Conservation (phyloP, 1,140 invertebrate species). For the Antheraea mylitta region DNA sequence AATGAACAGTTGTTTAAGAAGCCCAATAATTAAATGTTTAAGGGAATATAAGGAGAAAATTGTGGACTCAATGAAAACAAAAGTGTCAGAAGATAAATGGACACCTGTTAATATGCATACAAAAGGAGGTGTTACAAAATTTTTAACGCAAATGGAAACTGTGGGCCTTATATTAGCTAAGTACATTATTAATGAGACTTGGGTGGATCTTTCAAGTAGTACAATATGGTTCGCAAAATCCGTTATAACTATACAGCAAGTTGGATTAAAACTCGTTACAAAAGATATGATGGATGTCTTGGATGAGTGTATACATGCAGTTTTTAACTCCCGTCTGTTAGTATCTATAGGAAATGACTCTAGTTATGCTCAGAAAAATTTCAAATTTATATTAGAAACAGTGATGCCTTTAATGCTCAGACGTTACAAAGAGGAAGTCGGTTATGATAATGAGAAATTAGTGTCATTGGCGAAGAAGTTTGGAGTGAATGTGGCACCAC, state of each 20-base stretch:
- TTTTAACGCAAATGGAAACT: slow-evolving; percentile 73
- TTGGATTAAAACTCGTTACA: slow-evolving; percentile 72
- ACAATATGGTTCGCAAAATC: slow-evolving; percentile 78
- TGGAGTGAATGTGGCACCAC: slow-evolving; percentile 62
- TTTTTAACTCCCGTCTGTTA: slow-evolving; percentile 70
- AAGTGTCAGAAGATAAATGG: slow-evolving; percentile 76
- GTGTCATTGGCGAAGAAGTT: slow-evolving; percentile 68
- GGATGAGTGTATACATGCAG: slow-evolving; percentile 70
- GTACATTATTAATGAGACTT: slow-evolving; percentile 77
- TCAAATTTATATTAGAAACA: slow-evolving; percentile 74
- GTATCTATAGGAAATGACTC: slow-evolving; percentile 66
- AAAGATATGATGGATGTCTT: slow-evolving; percentile 75
- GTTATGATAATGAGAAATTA: slow-evolving; percentile 75
- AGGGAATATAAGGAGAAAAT: slow-evolving; percentile 74
- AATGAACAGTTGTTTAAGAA: slow-evolving; percentile 88
- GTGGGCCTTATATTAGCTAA: slow-evolving; percentile 76
- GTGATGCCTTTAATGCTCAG: slow-evolving; percentile 72
- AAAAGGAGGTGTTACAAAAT: slow-evolving; percentile 73
- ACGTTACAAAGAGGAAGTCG: slow-evolving; percentile 70
- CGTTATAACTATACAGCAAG: slow-evolving; percentile 69
- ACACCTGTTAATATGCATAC: slow-evolving; percentile 76
- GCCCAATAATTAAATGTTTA: slow-evolving; percentile 78
- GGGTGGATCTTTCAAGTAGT: slow-evolving; percentile 77
- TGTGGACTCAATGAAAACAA: slow-evolving; percentile 72
- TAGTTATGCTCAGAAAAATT: slow-evolving; percentile 74